Evolutionary conservation across 2,888 invertebrate genomes (phyloP).

Genomic region (Eristalis intricaria): DNA sequence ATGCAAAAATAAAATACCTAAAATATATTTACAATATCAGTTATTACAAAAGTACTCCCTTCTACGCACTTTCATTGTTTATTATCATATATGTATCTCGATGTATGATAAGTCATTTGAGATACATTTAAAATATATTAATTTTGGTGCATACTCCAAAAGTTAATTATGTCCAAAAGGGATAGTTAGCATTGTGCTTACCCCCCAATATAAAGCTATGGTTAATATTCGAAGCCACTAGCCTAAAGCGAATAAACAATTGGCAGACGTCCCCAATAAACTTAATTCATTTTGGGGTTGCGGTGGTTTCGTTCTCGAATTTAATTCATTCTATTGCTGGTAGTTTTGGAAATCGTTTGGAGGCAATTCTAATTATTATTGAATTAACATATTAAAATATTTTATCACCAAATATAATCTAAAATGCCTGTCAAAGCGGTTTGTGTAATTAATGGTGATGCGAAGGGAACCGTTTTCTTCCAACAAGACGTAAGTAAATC

Average conservation of each 20-base stretch:
- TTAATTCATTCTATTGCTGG: background rate
- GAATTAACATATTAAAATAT: background rate
- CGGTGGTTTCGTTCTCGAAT: background rate
- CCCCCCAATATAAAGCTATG: too few relatives aligned
- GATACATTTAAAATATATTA: too few relatives aligned
- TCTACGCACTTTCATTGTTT: too few relatives aligned
- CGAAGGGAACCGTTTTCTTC: conserved; percentile 91
- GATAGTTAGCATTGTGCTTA: too few relatives aligned
- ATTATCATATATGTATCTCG: too few relatives aligned
- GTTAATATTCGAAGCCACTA: background rate
- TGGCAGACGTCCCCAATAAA: background rate
- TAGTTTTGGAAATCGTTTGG: background rate
- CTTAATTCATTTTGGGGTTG: background rate
- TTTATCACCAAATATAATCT: background rate
- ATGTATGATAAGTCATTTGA: too few relatives aligned
- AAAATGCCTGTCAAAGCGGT: conserved; percentile 89
- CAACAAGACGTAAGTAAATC: conserved; percentile 86
- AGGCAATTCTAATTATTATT: background rate
- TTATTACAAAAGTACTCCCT: too few relatives aligned
- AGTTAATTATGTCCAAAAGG: too few relatives aligned
- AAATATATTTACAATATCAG: too few relatives aligned
- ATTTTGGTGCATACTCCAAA: too few relatives aligned
- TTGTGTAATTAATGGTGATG: conserved; percentile 93
- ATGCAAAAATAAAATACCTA: too few relatives aligned
- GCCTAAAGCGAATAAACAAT: background rate